Base-by-base conservation (phyloP, 2,888 invertebrate species). In the Chorisops tibialis region DNA sequence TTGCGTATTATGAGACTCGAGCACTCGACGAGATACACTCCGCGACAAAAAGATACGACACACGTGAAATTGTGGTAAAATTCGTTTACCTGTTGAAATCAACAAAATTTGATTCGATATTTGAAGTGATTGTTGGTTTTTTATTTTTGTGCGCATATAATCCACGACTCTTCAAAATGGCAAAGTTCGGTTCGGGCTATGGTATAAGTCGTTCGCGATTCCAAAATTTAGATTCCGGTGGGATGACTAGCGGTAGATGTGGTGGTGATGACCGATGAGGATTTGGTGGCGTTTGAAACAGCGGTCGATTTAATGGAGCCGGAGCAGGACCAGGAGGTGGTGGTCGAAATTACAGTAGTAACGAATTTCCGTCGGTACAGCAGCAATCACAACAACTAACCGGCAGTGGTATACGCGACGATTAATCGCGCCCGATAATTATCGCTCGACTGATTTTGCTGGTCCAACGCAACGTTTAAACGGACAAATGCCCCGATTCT, bases 111-210 rank as follows among this genome's bases (percentile, higher is more conserved):
- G 11, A 18, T 38, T 39, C 21, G 16, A 12, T 12, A 35, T 16
- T 11, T 47, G 24, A 16, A 11, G 50, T 19, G 2, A 30, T 30
- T 30, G 30, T 7, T 9, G 9, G 5, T 30, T 30, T 30, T 41
- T 16, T 41, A 6, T 12, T 11, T 6, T n/a, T 48, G 21, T 41
- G 2, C 54, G 79, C 78, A 89, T 89, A 48, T 65, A 95, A 95
- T 77, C 95, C 95, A 0, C 91, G 91, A 73, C 80, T 96, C 50
- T 81, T 87, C 74, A 91, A 91, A 72, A 80, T 92, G 77, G 87
- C 89, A 7, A 73, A 74, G 21, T 72, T 72, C 63, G 69, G 71
- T 7, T 62, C 65, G 6, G 72, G 73, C 48, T 74, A 71, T 43
- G 63, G 65, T 45, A 75, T 74, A 63, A 73, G 73, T 66, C 67